These are phyloP conservation scores for Rhingia campestris DNA, from an alignment of 2,888 invertebrate species.

Conservation along the genomic window DNA sequence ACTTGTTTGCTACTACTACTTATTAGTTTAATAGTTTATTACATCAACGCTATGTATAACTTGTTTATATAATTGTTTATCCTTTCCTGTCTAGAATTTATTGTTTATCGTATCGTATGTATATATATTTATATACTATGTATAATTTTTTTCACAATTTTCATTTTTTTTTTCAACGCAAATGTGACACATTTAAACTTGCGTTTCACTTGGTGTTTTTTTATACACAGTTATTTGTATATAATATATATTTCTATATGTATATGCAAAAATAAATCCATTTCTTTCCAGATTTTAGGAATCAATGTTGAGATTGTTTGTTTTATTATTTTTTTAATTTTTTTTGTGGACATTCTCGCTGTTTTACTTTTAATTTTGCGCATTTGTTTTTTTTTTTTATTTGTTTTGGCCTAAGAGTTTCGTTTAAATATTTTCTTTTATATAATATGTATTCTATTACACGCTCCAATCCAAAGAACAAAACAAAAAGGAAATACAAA, in stretches of 20 bases:
- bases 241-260: constrained; percentile 48
- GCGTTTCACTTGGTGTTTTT: constrained; percentile 56
- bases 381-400: constrained; percentile 16
- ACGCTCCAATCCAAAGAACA: constrained; percentile 36
- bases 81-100: constrained; percentile 57
- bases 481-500: background rate
- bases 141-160: constrained; percentile 62
- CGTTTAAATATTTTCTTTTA: constrained; percentile 1
- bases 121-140: constrained; percentile 64
- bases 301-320: constrained; percentile 70
- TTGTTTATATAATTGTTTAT: constrained; percentile 70
- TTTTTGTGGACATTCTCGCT: constrained; percentile 60
- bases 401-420: constrained; percentile 54
- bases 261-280: constrained; percentile 73
- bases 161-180: constrained; percentile 34
- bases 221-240: constrained; percentile 56
- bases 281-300: constrained; percentile 71
- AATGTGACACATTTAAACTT: constrained; percentile 44
- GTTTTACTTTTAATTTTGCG: constrained; percentile 35
- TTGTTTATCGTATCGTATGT: constrained; percentile 67
- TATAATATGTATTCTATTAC: constrained; percentile 2
- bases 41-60: constrained; percentile 70
- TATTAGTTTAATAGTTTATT: constrained; percentile 72
- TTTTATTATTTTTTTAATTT: background rate
- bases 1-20: constrained; percentile 68